phyloP scores from a whole-genome alignment of 2,113 vertebrate species.

The Petrocephalus zakoni region DNA sequence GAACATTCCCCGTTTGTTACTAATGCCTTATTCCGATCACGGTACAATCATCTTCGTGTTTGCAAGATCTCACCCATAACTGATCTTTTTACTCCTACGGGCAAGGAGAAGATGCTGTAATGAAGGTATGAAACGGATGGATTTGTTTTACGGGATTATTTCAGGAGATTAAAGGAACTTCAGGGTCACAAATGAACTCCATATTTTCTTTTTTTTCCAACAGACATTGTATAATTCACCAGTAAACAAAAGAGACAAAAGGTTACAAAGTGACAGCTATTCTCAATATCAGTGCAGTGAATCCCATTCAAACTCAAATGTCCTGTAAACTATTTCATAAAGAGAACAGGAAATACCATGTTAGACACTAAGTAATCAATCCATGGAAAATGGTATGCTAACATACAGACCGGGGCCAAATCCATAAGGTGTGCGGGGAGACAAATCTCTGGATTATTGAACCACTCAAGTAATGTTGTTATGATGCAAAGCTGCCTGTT shows the following conservation, averaged over 20 bases:
- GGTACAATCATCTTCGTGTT: constrained; percentile 47
- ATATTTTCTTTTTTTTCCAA: background rate
- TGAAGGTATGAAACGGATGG: constrained; percentile 15
- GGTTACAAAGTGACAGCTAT: background rate
- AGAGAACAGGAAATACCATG: background rate
- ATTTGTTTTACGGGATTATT: constrained; percentile 38
- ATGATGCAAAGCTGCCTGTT: background rate
- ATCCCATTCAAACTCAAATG: background rate
- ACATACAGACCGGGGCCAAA: background rate
- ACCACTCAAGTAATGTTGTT: background rate
- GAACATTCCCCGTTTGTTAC: constrained; percentile 52
- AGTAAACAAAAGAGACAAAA: background rate
- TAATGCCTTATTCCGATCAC: constrained; percentile 51
- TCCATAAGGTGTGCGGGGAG: background rate
- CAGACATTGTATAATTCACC: background rate
- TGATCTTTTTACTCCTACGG: background rate
- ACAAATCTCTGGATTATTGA: background rate
- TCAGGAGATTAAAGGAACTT: constrained; percentile 33
- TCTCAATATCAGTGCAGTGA: background rate
- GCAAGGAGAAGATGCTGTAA: background rate
- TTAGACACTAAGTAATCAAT: background rate
- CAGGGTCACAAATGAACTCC: background rate
- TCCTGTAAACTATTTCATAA: background rate
- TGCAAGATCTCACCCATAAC: constrained; percentile 22
- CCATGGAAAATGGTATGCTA: background rate